phyloP scores from a whole-genome alignment of 2,888 invertebrate species.

The Lutraria lutraria region DNA sequence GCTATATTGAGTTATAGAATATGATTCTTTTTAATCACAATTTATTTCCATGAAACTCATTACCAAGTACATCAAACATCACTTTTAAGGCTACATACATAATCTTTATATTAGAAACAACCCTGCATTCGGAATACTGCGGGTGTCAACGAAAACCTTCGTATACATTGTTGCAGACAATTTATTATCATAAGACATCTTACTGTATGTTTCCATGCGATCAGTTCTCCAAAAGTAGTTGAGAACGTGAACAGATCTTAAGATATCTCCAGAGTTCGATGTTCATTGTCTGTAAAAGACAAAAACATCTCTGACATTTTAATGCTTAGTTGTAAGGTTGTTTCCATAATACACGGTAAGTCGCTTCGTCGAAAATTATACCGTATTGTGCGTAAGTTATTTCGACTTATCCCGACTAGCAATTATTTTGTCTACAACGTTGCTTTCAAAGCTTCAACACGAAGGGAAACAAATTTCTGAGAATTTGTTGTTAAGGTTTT shows the following conservation, averaged over 20 bases:
- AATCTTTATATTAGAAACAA: background rate
- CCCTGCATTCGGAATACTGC: background rate
- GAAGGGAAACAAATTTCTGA: constrained; percentile 7
- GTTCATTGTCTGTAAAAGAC: background rate
- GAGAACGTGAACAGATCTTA: background rate
- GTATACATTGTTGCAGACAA: background rate
- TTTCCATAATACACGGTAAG: background rate
- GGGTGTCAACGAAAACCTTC: background rate
- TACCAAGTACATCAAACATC: too few relatives aligned
- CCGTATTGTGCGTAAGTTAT: background rate
- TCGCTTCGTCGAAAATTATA: constrained; percentile 5
- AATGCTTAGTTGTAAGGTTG: background rate
- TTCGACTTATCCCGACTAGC: background rate
- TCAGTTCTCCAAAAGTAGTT: constrained; percentile 2
- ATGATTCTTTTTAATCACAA: too few relatives aligned
- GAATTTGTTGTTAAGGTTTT: background rate
- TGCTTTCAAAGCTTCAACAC: background rate
- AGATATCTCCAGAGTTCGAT: background rate
- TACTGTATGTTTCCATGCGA: background rate
- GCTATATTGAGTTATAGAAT: too few relatives aligned
- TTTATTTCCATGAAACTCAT: too few relatives aligned
- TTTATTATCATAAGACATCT: background rate
- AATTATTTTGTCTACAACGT: constrained; percentile 5
- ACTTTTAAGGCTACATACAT: too few relatives aligned
- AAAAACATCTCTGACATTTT: background rate